Conservation (phyloP, 2,797 vertebrate species). For the Sylvia borin region DNA sequence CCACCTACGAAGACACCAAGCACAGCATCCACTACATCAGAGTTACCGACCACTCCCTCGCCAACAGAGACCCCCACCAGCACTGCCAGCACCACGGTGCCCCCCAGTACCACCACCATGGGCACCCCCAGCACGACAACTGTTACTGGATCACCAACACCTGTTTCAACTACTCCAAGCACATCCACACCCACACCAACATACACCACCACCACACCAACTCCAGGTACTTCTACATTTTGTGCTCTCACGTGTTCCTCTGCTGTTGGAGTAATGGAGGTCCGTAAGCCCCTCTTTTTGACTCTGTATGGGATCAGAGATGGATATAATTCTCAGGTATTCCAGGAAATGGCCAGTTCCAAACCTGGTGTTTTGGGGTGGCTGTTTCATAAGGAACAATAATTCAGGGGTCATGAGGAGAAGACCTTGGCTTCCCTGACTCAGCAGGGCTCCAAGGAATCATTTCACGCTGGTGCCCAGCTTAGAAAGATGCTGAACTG, state of each 20-base stretch:
- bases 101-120: not conserved
- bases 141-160: not conserved
- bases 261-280: not conserved
- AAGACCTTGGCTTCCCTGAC: not conserved
- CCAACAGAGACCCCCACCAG: not conserved
- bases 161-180: not conserved
- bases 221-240: not conserved
- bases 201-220: not conserved
- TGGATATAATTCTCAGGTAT: not conserved
- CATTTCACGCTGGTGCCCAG: not conserved
- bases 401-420: not conserved
- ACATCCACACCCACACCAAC: not conserved
- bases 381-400: not conserved
- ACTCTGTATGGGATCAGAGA: not conserved
- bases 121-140: not conserved
- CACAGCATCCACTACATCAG: not conserved
- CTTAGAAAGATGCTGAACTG: not conserved
- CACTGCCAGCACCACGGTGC: not conserved
- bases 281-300: not conserved
- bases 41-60: not conserved
- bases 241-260: not conserved
- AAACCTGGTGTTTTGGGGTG: not conserved
- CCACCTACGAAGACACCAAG: rapidly evolving
- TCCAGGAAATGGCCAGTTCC: not conserved
- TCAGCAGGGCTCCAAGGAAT: not conserved